These are phyloP conservation scores for Orius laevigatus DNA, from an alignment of 1,140 invertebrate species.

Conservation along the genomic window DNA sequence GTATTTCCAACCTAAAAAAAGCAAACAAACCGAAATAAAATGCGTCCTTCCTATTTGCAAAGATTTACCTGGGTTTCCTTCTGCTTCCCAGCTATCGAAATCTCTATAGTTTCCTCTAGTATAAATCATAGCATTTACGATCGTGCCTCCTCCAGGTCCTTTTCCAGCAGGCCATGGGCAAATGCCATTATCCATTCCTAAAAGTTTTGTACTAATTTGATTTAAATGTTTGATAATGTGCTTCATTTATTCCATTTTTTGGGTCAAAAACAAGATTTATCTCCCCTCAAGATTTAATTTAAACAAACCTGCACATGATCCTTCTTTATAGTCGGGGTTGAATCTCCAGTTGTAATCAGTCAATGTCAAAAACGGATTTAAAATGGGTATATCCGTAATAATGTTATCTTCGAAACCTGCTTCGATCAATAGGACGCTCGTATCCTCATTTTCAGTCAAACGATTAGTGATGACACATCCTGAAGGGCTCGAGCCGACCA, in stretches of 20 bases:
- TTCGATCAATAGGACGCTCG: slow-evolving; percentile 36
- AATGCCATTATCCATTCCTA: slow-evolving; percentile 28
- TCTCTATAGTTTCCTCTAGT: slow-evolving; percentile 59
- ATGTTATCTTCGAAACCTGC: slow-evolving; percentile 50
- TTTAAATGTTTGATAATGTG: too few species aligned
- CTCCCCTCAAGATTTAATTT: slow-evolving; percentile 27
- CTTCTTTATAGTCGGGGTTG: slow-evolving; percentile 40
- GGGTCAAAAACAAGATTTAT: too few species aligned
- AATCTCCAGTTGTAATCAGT: slow-evolving; percentile 53
- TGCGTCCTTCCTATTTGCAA: too few species aligned
- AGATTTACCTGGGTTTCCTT: slow-evolving; percentile 15
- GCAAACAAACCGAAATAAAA: too few species aligned
- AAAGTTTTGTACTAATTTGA: slow-evolving; percentile 17
- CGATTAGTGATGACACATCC: slow-evolving; percentile 37
- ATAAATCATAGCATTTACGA: slow-evolving; percentile 80
- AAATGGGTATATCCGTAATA: slow-evolving; percentile 44
- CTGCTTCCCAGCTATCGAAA: slow-evolving; percentile 47
- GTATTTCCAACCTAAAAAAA: slow-evolving; percentile 41
- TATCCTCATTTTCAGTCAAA: slow-evolving; percentile 25
- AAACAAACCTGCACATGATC: slow-evolving; percentile 37
- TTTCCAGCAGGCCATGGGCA: slow-evolving; percentile 43
- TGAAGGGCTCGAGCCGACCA: slow-evolving; percentile 23
- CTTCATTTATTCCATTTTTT: too few species aligned
- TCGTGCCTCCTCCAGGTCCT: slow-evolving; percentile 53
- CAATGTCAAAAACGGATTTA: slow-evolving; percentile 36